These are phyloP conservation scores for Balaeniceps rex DNA, from an alignment of 2,113 vertebrate species.

Conservation along the genomic window DNA sequence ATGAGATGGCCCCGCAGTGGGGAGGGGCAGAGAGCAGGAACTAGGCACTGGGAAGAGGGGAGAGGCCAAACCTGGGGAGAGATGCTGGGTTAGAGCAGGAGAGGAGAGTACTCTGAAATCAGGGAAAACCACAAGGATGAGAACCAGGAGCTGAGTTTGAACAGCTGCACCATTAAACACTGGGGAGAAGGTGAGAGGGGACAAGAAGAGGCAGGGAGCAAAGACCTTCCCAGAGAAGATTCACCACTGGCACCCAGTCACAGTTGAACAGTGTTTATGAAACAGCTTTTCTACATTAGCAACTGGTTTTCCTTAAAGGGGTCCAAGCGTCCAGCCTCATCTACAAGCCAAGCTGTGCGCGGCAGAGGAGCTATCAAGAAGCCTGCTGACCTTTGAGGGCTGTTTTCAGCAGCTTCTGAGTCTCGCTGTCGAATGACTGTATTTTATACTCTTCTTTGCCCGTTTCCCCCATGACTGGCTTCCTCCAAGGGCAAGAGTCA, in stretches of 20 bases:
- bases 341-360: background rate
- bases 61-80: background rate
- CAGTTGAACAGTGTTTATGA: background rate
- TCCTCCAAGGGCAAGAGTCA: background rate
- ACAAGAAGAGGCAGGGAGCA: background rate
- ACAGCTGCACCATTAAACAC: background rate
- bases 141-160: background rate
- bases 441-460: slow-evolving; percentile 90
- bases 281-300: background rate
- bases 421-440: slow-evolving; percentile 88
- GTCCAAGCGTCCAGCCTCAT: background rate
- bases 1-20: rapidly evolving
- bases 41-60: background rate
- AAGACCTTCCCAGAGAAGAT: background rate
- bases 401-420: slow-evolving; percentile 91
- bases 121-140: background rate
- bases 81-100: background rate
- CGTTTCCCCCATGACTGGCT: slow-evolving; percentile 82
- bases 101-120: background rate
- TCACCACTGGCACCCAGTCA: background rate
- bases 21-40: background rate
- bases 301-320: background rate
- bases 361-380: background rate
- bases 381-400: slow-evolving; percentile 86
- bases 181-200: background rate